phyloP scores from a whole-genome alignment of 2,888 invertebrate genomes.

The Yponomeuta plumbellus region DNA sequence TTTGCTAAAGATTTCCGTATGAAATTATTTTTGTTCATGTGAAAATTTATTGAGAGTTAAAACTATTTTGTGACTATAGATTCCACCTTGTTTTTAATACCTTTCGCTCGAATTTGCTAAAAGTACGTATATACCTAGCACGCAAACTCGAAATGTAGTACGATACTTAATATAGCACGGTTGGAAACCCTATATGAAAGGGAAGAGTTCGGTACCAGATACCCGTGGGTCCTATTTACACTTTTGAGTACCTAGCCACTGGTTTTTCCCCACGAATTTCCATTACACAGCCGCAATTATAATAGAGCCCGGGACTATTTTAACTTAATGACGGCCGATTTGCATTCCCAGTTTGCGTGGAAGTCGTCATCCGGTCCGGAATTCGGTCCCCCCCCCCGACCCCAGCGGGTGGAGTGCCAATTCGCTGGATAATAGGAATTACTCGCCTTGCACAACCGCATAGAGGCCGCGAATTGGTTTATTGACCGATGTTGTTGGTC shows the following conservation, averaged over 20 bases:
- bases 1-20: too few relatives aligned
- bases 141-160: too few relatives aligned
- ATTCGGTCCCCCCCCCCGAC: conserved; percentile 29
- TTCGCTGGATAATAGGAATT: conserved; percentile 38
- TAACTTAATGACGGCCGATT: conserved; percentile 17
- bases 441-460: conserved; percentile 32
- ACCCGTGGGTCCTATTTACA: too few relatives aligned
- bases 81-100: too few relatives aligned
- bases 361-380: conserved; percentile 32
- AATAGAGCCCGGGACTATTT: conserved; percentile 4
- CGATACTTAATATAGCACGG: too few relatives aligned
- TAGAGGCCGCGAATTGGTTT: conserved; percentile 30
- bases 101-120: too few relatives aligned
- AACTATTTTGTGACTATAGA: too few relatives aligned
- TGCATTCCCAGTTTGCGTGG: conserved; percentile 23
- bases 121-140: too few relatives aligned
- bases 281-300: neutral
- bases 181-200: too few relatives aligned
- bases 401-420: conserved; percentile 38
- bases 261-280: conserved; percentile 6
- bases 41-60: too few relatives aligned
- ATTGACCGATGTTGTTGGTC: conserved; percentile 29
- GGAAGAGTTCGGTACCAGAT: too few relatives aligned
- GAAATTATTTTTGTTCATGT: too few relatives aligned
- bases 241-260: neutral